Percentiles rank a stretch among this genome's conserved stretches.
Conservation (phyloP, 2,797 vertebrate genomes). For the Aotus griseimembra region DNA sequence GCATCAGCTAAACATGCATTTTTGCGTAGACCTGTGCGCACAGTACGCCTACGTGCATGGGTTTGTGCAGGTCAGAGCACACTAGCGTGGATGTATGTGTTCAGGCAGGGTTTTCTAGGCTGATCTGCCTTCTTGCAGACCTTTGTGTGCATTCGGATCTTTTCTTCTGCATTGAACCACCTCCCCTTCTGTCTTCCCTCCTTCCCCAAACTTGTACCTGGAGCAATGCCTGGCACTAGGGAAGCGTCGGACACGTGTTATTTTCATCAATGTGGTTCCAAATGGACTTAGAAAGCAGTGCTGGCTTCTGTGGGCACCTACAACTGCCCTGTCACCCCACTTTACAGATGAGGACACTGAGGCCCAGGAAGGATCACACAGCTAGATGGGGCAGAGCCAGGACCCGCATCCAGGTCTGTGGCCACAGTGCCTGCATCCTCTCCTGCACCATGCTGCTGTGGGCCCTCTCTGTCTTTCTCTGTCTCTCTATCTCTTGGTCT, state of each 20-base stretch:
- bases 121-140: not conserved
- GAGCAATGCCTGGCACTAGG: not conserved
- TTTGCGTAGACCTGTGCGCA: not conserved
- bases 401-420: too few relatives aligned
- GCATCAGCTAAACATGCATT: not conserved
- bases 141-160: not conserved
- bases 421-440: not conserved
- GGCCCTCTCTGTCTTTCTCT: not conserved
- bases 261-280: not conserved
- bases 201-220: not conserved
- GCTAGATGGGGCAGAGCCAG: not conserved
- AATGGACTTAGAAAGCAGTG: not conserved
- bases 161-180: not conserved
- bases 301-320: not conserved
- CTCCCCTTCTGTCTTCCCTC: not conserved
- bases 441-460: rapidly evolving
- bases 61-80: not conserved
- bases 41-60: rapidly evolving
- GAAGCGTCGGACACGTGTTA: not conserved
- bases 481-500: not conserved
- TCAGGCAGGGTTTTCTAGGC: not conserved
- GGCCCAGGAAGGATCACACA: not conserved
- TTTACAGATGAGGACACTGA: not conserved
- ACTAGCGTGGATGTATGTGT: not conserved
- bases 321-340: not conserved